Evolutionary conservation across 2,797 vertebrate species (phyloP).

Genomic region (Avahi laniger): DNA sequence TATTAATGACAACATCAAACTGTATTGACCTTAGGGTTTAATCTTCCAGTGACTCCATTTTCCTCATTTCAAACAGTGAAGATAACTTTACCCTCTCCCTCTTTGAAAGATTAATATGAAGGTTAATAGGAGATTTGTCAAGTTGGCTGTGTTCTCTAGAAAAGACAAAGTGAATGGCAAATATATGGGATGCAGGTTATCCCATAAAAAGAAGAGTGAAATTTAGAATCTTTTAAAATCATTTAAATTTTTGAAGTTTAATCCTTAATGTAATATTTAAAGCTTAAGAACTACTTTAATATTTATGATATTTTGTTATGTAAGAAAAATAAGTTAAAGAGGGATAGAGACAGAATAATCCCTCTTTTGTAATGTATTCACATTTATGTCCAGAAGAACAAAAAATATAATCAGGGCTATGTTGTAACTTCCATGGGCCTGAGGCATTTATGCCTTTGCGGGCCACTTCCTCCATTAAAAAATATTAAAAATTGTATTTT

Average conservation of each 20-base stretch:
- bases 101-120: not conserved
- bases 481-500: not conserved
- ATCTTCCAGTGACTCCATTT: not conserved
- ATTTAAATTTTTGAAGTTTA: not conserved
- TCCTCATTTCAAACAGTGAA: not conserved
- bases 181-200: not conserved
- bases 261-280: not conserved
- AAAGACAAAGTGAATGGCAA: not conserved
- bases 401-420: no score
- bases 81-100: not conserved
- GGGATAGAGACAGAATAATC: not conserved
- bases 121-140: not conserved
- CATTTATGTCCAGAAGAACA: not conserved
- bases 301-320: not conserved
- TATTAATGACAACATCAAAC: not conserved
- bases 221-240: not conserved
- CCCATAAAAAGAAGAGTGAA: slow-evolving; percentile 1
- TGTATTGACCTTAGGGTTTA: not conserved
- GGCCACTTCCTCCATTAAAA: not conserved
- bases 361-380: not conserved
- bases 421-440: not conserved
- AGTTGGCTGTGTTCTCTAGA: not conserved
- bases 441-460: not conserved
- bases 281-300: not conserved
- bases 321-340: not conserved